Base-by-base conservation (phyloP, 2,888 invertebrate species). In the Tachina lurida region DNA sequence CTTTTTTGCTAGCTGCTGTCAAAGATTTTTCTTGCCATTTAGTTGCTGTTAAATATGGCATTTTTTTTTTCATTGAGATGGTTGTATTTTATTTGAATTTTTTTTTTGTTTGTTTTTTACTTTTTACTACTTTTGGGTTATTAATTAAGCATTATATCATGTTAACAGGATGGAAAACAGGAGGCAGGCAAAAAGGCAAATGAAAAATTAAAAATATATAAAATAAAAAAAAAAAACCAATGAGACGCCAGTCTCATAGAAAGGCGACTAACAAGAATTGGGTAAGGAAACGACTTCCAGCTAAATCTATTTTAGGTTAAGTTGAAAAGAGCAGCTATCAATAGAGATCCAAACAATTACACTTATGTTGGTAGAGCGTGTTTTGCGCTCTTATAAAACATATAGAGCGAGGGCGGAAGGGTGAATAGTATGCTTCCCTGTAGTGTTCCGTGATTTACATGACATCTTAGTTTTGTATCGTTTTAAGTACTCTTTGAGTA, bases 131-230 rank as follows among this genome's bases (percentile, higher is more conserved):
- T 65, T 77, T 73, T 62, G 43, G 49, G 63, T 82, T 82, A 75
- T 85, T 85, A 85, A 85, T 85, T 82, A 85, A 85, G 68, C 49
- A 85, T 82, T 85, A 70, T 71, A 75, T 56, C n/a, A 63, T 68
- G 60, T 56, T 58, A 17, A 49, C 62, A 70, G 49, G 56, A 54
- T 68, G n/a, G n/a, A 47, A 5, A 15, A n/a, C 10, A 41, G 49
- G 10, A 70, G 58, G 19, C 31, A 76, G 10, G 12, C 49, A 31
- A 22, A 3, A 10, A 19, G 1, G 17, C 17, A 9, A 70, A 56
- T 1, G 17, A 13, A 58, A 45, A 77, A 10, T 31, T 31, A 7
- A 17, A 58, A 31, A 8, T 15, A 17, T 45, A 39, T 12, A 12
- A 71, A 13, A 71, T 17, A 17, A n/a, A 22, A 56, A n/a, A 12